Evolutionary conservation across 2,797 vertebrate genomes (phyloP).

Genomic region (Galagoides demidoff): DNA sequence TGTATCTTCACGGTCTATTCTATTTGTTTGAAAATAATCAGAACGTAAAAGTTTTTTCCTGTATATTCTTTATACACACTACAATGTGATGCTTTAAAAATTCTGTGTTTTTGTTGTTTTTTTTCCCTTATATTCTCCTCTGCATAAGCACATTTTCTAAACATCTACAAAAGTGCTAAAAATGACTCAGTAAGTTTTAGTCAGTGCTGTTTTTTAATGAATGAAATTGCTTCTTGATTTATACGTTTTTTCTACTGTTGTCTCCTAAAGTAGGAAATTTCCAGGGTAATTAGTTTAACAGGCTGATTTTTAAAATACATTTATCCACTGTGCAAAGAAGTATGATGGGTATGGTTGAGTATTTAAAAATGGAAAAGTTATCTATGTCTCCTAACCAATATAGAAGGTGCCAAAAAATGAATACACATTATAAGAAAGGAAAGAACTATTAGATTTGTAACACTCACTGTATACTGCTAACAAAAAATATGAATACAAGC

Average conservation of each 20-base stretch:
- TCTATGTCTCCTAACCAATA: not conserved
- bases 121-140: not conserved
- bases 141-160: not conserved
- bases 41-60: not conserved
- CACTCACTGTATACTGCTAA: no score
- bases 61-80: not conserved
- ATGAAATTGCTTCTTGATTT: not conserved
- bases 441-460: no score
- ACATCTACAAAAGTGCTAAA: not conserved
- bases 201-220: not conserved
- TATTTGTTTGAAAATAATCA: not conserved
- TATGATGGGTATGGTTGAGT: not conserved
- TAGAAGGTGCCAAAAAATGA: no score
- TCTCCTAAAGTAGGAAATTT: constrained; percentile 3
- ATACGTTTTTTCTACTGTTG: not conserved
- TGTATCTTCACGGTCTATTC: not conserved
- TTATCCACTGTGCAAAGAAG: not conserved
- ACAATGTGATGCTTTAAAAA: not conserved
- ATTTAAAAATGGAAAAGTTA: constrained; percentile 13
- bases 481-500: no score
- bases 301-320: constrained; percentile 39
- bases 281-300: constrained; percentile 40
- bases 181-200: not conserved
- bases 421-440: no score
- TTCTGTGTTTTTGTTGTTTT: not conserved